Percentiles rank a stretch among this genome's conserved stretches.
Conservation (phyloP, 1,140 invertebrate genomes). For the Papilio polyxenes region DNA sequence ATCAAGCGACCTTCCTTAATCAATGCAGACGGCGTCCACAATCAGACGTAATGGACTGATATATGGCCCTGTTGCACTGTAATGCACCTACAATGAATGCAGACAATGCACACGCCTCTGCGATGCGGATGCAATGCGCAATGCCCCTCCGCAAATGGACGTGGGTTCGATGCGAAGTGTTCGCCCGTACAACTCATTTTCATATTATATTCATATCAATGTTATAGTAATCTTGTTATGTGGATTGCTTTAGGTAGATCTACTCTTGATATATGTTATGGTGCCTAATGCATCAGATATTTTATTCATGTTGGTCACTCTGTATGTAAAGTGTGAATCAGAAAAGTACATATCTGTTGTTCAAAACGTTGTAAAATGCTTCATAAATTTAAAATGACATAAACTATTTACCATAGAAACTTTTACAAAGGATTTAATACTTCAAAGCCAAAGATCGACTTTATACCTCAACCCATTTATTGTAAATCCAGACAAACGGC, state of each 20-base stretch:
- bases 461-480: constrained; percentile 18
- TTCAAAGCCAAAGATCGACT: neutral
- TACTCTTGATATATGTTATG: constrained; percentile 15
- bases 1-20: constrained; percentile 59
- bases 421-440: neutral
- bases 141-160: constrained; percentile 64
- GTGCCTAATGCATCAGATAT: neutral
- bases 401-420: neutral
- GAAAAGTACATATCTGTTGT: neutral
- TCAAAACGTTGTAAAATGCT: neutral
- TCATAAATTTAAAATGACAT: neutral
- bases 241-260: constrained; percentile 34
- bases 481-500: constrained; percentile 49
- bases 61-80: constrained; percentile 52
- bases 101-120: constrained; percentile 48
- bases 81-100: constrained; percentile 44
- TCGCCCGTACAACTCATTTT: constrained; percentile 34
- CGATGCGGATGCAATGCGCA: constrained; percentile 64
- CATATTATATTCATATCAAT: constrained; percentile 46
- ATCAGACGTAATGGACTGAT: constrained; percentile 73
- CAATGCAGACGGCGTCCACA: constrained; percentile 68
- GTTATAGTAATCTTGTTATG: constrained; percentile 41
- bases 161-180: constrained; percentile 53
- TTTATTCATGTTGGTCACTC: neutral
- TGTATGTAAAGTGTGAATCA: neutral